Conservation (phyloP, 2,797 vertebrate species). For the Catharus ustulatus region DNA sequence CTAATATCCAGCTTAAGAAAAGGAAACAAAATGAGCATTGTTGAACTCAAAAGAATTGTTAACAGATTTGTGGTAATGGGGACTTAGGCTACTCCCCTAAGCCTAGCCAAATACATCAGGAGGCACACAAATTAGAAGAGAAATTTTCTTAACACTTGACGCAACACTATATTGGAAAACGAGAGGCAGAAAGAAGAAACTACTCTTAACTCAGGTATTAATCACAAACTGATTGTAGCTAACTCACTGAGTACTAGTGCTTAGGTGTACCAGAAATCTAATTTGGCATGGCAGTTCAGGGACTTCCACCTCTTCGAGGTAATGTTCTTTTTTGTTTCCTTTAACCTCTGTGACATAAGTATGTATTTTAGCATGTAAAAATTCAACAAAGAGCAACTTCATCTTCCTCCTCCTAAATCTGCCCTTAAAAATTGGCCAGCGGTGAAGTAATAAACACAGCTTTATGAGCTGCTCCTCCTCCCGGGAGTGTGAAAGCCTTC, state of each 20-base stretch:
- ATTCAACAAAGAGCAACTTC: neutral
- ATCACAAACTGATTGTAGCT: neutral
- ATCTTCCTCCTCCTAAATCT: neutral
- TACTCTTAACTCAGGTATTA: neutral
- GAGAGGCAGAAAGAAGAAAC: neutral
- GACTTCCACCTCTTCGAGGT: neutral
- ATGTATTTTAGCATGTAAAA: neutral
- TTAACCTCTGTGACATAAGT: neutral
- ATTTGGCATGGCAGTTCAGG: neutral
- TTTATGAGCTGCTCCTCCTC: neutral
- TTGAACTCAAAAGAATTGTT: slow-evolving; percentile 13
- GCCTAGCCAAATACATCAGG: neutral
- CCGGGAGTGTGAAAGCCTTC: neutral
- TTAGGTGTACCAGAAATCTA: neutral
- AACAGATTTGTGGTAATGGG: neutral
- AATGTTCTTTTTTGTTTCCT: neutral
- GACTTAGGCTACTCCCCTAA: neutral
- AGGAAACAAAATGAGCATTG: neutral
- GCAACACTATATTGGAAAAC: neutral
- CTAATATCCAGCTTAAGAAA: slow-evolving; percentile 9
- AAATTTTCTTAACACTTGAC: neutral
- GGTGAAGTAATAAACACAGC: neutral
- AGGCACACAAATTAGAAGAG: neutral
- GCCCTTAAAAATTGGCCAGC: neutral
- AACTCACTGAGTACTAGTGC: neutral